Percentiles rank a stretch among this genome's conserved stretches.
Conservation (phyloP, 2,888 invertebrate species). For the Lepetodrilus schrolli region DNA sequence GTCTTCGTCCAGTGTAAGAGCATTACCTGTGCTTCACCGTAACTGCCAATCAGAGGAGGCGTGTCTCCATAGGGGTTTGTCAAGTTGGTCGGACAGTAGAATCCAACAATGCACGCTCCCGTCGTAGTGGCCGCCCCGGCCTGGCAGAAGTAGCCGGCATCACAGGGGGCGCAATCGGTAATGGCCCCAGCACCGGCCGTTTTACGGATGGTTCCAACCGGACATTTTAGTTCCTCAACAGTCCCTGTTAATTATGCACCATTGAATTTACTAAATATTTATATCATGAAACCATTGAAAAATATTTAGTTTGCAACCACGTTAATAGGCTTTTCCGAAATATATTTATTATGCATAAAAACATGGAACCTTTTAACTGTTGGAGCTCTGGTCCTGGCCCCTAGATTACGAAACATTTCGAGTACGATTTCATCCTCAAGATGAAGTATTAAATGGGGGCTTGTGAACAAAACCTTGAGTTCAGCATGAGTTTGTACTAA, state of each 20-base stretch:
- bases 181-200: slow-evolving; percentile 57
- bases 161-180: slow-evolving; percentile 68
- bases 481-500: no score
- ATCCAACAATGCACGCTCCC: slow-evolving; percentile 65
- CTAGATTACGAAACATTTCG: no score
- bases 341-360: not conserved
- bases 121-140: slow-evolving; percentile 57
- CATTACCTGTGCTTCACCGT: slow-evolving; percentile 68
- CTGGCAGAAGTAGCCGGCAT: slow-evolving; percentile 69
- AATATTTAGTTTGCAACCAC: no score
- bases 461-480: no score
- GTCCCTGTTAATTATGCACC: slow-evolving; percentile 67
- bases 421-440: no score
- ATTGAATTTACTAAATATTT: no score
- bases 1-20: not conserved
- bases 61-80: slow-evolving; percentile 62
- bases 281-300: no score
- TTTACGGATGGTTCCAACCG: slow-evolving; percentile 68
- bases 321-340: not conserved
- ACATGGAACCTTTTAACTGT: not conserved
- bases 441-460: no score
- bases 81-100: slow-evolving; percentile 70
- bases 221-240: slow-evolving; percentile 70
- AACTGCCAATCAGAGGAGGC: slow-evolving; percentile 68
- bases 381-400: not conserved